Base-by-base conservation (phyloP, 2,888 invertebrate species). In the Chaitophorus viminalis region DNA sequence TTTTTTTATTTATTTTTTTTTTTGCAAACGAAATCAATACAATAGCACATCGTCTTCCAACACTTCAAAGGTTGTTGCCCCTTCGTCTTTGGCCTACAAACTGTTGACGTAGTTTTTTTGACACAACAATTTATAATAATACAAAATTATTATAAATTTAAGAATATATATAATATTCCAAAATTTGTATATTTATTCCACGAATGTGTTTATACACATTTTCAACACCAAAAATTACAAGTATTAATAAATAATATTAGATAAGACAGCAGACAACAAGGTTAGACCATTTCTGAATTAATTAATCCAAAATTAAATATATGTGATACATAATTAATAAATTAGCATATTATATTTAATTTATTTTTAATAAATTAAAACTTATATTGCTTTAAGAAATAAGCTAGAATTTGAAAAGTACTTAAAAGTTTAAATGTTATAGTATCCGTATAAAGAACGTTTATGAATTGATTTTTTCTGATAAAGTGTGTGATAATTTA, bases 11-110 rank as follows among this genome's bases (percentile, higher is more conserved):
- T n/a, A n/a, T 52, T 79, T 54, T 78, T 33, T 85, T 60, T 87
- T 87, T 81, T 79, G 21, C 36, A 60, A 74, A 87, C 87, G 36
- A 74, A 87, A 87, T 87, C 87, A 87, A 87, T 87, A 87, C 87
- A 87, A 87, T 60, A 39, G 72, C 72, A 86, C 87, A 74, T 81
- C 18, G 87, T 87, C 74, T 87, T 81, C 36, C 77, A 68, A 68
- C 74, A 74, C 81, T 81, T 81, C 21, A 46, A 81, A 74, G 87
- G 87, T 87, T 87, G 74, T 87, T 87, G 87, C 72, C 87, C 87
- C 74, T 87, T 87, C n/a, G 46, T 36, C 60, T 81, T 74, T 87
- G 81, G 87, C 87, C 81, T 87, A 87, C 60, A 87, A 87, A 87
- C 87, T 81, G 46, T 33, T 65, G 33, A 54, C n/a, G 72, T 78